These are phyloP conservation scores for Chaenodraco wilsoni DNA, from an alignment of 2,797 vertebrate genomes.

Conservation along the genomic window DNA sequence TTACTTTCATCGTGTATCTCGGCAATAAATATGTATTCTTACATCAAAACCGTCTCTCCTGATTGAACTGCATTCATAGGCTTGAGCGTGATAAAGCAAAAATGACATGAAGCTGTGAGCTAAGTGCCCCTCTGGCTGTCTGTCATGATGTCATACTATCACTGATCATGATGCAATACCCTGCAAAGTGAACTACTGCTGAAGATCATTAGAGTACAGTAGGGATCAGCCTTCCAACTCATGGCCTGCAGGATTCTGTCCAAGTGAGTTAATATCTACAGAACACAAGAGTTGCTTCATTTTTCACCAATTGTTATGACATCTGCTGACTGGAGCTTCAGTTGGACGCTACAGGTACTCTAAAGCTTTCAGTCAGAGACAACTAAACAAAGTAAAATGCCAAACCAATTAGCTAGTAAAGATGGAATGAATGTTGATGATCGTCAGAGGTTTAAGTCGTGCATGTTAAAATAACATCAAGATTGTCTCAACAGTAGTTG, in stretches of 20 bases:
- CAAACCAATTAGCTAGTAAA: conserved; percentile 60
- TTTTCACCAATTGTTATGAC: background rate
- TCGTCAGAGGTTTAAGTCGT: conserved; percentile 60
- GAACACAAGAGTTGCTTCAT: conserved; percentile 14
- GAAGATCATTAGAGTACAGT: conserved; percentile 54
- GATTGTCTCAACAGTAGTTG: conserved; percentile 33
- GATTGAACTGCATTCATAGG: background rate
- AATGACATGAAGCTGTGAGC: conserved; percentile 30
- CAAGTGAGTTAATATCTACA: conserved; percentile 30
- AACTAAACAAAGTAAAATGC: conserved; percentile 38
- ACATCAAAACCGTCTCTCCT: no score
- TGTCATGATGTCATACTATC: conserved; percentile 55
- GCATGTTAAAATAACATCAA: conserved; percentile 48
- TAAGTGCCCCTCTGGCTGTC: conserved; percentile 55
- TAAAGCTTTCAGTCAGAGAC: conserved; percentile 35
- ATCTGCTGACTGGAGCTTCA: conserved; percentile 4
- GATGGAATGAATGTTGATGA: conserved; percentile 51
- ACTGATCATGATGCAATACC: conserved; percentile 66
- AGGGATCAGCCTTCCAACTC: conserved; percentile 38
- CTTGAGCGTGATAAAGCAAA: conserved; percentile 12
- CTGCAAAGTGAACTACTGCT: conserved; percentile 59
- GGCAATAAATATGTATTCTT: no score
- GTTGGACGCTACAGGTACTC: conserved; percentile 18
- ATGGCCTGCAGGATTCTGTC: conserved; percentile 45
- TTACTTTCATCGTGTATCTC: no score